These are phyloP conservation scores for Steatornis caripensis DNA, from an alignment of 2,113 vertebrate species.

Conservation along the genomic window DNA sequence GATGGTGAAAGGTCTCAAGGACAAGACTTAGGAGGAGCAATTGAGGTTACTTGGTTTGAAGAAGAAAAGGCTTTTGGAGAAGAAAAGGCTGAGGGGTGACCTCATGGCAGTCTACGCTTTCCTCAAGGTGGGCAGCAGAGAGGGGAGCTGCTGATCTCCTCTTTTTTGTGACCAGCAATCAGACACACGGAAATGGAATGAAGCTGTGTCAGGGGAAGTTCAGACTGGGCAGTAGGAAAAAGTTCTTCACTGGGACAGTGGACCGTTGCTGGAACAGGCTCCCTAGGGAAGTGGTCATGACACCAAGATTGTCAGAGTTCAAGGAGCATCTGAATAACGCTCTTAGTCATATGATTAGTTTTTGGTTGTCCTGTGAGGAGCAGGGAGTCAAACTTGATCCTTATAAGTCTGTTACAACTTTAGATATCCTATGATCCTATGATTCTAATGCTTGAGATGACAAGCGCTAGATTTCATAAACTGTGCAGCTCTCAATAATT, in stretches of 20 bases:
- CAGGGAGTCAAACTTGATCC: not conserved
- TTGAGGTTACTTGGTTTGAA: not conserved
- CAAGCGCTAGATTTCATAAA: not conserved
- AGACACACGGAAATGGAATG: not conserved
- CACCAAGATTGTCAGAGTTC: not conserved
- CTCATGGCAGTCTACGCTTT: fast-evolving
- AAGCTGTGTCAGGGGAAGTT: not conserved
- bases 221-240: not conserved
- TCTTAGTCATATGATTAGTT: not conserved
- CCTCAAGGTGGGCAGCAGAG: fast-evolving
- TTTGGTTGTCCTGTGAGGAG: not conserved
- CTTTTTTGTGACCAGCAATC: not conserved
- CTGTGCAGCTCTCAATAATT: not conserved
- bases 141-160: not conserved
- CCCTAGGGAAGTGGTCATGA: not conserved
- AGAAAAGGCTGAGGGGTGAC: not conserved
- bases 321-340: fast-evolving
- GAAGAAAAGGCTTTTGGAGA: not conserved
- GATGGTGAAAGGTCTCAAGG: not conserved
- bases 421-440: not conserved
- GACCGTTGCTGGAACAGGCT: not conserved
- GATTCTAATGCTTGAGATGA: not conserved
- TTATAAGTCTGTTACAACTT: not conserved
- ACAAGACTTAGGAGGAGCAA: fast-evolving
- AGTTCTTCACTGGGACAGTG: not conserved